phyloP scores from a whole-genome alignment of 2,888 invertebrate genomes.

The Lasioglossum oenotherae region DNA sequence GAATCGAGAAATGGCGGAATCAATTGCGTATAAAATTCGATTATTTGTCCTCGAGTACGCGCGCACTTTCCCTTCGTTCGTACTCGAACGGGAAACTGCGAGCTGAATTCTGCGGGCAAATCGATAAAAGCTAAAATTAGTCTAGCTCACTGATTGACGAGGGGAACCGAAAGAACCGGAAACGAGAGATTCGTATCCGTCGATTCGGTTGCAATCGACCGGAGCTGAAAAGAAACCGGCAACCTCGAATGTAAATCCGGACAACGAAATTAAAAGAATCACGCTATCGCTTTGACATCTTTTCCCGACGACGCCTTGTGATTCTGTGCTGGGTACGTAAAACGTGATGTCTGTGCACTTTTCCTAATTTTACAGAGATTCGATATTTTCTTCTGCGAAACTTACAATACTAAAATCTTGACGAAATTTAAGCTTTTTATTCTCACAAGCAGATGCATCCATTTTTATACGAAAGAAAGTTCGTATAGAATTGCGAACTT shows the following conservation, averaged over 20 bases:
- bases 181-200: conserved; percentile 60
- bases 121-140: conserved; percentile 65
- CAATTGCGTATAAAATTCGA: conserved; percentile 8
- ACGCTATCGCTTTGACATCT: neutral
- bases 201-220: conserved; percentile 48
- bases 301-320: neutral
- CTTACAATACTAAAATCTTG: neutral
- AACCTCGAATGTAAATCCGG: neutral
- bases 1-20: neutral
- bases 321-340: neutral
- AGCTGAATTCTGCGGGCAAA: conserved; percentile 53
- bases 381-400: neutral
- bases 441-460: neutral
- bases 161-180: conserved; percentile 56
- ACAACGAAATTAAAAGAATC: neutral
- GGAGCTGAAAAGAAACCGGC: neutral
- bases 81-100: conserved; percentile 37
- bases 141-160: conserved; percentile 51
- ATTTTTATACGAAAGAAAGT: neutral
- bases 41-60: conserved; percentile 20
- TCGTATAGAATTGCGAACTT: neutral
- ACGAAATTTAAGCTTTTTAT: neutral
- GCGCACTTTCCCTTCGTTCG: conserved; percentile 8
- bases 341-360: neutral
- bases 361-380: neutral